Evolutionary conservation across 2,888 invertebrate genomes (phyloP).

Genomic region (Ditula angustiorana): DNA sequence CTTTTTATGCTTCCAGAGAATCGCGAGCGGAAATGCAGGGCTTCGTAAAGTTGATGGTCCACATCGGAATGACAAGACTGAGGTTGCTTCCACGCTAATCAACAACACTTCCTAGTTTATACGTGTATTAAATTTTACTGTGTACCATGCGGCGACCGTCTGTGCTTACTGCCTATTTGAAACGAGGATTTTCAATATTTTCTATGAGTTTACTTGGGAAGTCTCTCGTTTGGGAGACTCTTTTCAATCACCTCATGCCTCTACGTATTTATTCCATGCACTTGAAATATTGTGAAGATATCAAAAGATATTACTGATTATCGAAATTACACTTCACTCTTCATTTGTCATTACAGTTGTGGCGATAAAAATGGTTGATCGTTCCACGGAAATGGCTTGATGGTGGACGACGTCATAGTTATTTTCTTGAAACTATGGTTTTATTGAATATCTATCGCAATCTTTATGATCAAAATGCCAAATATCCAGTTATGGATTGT

Average conservation of each 20-base stretch:
- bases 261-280: no score
- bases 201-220: not conserved
- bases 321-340: no score
- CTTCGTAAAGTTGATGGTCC: constrained; percentile 70
- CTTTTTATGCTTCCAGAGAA: constrained; percentile 56
- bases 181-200: constrained; percentile 30
- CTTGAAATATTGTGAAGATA: no score
- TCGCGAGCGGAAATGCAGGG: constrained; percentile 59
- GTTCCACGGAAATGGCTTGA: no score
- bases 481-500: constrained; percentile 6
- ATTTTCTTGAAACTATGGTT: not conserved
- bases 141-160: constrained; percentile 60
- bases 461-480: not conserved
- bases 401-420: no score
- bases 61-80: constrained; percentile 81
- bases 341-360: no score
- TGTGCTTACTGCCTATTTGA: constrained; percentile 59
- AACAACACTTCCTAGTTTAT: constrained; percentile 73
- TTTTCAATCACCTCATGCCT: no score
- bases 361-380: no score
- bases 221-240: no score
- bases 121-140: constrained; percentile 69
- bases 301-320: no score
- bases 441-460: not conserved
- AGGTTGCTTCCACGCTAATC: constrained; percentile 77